phyloP scores from a whole-genome alignment of 2,797 vertebrate species.

The Siniperca scherzeri region DNA sequence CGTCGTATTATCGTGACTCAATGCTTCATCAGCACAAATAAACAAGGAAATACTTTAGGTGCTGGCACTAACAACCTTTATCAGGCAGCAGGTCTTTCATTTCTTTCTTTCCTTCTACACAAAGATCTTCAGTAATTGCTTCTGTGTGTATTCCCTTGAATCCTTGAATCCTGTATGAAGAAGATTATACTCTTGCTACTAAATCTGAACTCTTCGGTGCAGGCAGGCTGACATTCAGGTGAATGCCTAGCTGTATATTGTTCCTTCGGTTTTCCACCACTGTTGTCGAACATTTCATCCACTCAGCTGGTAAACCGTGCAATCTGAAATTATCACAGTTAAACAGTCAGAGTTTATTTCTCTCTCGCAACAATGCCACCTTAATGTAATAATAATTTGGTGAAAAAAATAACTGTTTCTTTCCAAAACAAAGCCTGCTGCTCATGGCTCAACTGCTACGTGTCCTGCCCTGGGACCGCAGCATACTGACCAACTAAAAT shows the following conservation, averaged over 20 bases:
- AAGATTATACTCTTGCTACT: not conserved
- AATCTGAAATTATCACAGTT: slow-evolving; percentile 49
- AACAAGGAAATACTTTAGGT: slow-evolving; percentile 14
- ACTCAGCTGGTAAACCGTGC: slow-evolving; percentile 43
- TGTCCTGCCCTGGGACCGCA: not conserved
- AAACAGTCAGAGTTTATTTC: slow-evolving; percentile 43
- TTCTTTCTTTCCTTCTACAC: slow-evolving; percentile 4
- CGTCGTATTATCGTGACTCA: slow-evolving; percentile 8
- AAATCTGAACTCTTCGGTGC: slow-evolving; percentile 36
- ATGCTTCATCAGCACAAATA: slow-evolving; percentile 37
- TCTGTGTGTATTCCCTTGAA: slow-evolving; percentile 28
- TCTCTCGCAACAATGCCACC: slow-evolving; percentile 29
- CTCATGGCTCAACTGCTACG: not conserved
- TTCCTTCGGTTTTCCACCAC: slow-evolving; percentile 54
- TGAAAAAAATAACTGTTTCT: slow-evolving; percentile 7
- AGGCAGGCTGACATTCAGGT: slow-evolving; percentile 29
- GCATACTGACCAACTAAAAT: not conserved
- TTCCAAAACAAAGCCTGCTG: slow-evolving; percentile 15
- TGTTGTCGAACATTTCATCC: slow-evolving; percentile 49
- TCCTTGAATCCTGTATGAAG: not conserved
- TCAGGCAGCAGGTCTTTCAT: not conserved
- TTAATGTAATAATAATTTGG: slow-evolving; percentile 40
- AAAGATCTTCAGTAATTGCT: slow-evolving; percentile 41
- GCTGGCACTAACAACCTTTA: slow-evolving; percentile 2
- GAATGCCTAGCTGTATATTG: slow-evolving; percentile 31